phyloP scores from a whole-genome alignment of 2,888 invertebrate genomes.

The Rotaria socialis region DNA sequence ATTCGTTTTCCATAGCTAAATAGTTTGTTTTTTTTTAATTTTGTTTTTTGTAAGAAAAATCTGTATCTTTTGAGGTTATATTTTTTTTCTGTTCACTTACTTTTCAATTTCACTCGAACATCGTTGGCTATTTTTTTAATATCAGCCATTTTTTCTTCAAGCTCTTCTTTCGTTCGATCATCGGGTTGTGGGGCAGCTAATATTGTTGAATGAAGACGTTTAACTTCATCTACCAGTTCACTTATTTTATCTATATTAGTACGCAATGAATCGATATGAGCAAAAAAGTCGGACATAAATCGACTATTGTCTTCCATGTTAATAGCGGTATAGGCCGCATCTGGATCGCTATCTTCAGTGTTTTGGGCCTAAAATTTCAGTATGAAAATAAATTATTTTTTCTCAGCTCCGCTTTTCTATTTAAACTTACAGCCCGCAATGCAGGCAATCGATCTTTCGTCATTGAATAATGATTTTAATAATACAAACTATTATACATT shows the following conservation, averaged over 20 bases:
- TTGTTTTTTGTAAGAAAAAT: no score
- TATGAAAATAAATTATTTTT: neutral
- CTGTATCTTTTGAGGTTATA: no score
- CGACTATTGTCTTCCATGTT: conserved; percentile 36
- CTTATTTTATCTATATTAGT: conserved; percentile 99
- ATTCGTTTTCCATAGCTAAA: conserved; percentile 44
- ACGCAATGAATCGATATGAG: conserved; percentile 87
- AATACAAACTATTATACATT: neutral
- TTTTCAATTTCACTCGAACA: conserved; percentile 97
- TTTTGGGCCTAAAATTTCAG: conserved; percentile 17
- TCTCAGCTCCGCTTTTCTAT: neutral
- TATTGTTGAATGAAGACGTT: conserved; percentile 99
- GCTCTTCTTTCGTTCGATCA: conserved; percentile 98
- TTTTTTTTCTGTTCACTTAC: conserved; percentile 61
- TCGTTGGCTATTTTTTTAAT: conserved; percentile 99
- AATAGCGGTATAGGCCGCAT: neutral
- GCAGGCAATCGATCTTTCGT: conserved; percentile 46
- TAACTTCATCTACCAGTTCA: conserved; percentile 97
- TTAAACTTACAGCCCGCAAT: conserved; percentile 40
- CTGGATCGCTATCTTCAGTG: conserved; percentile 25
- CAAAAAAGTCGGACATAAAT: conserved; percentile 35
- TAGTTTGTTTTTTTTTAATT: neutral
- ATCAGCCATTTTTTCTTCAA: conserved; percentile 99
- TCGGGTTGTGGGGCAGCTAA: conserved; percentile 95
- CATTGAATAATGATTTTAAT: conserved; percentile 10